Evolutionary conservation across 2,797 vertebrate genomes (phyloP), one percentile per base, ranked within the genome.

Genomic region (Aphelocoma californica): DNA sequence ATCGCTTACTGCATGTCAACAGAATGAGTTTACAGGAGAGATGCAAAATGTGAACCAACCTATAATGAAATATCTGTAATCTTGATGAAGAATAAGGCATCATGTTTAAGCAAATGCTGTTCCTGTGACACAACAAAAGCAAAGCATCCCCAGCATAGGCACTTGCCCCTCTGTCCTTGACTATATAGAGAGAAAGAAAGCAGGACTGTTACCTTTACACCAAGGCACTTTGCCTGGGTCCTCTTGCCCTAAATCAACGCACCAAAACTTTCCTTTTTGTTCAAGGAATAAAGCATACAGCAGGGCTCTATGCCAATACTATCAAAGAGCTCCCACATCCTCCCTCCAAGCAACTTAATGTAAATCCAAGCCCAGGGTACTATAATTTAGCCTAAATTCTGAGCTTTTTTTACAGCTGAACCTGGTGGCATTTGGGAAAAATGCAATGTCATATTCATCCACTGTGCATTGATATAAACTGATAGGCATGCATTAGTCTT

Each of bases 401-500:
- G 50, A 86, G 71, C 48, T 86, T 90, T 92, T 84, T 62, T 84
- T 64, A 23, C 50, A 44, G 28, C n/a, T 92, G 70, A 90, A 79
- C 80, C 60, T 85, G 78, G 60, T 92, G 92, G 51, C 77, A 82
- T 84, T 2, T 32, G 71, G 60, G 77, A 74, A 89, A 96, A 93
- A 93, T 90, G 32, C 80, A 61, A 40, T 93, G 88, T 95, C 92
- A 96, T 96, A 94, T 90, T 93, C 81, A 94, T 77, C 71, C 69
- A 14, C 24, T 72, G 18, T 56, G 50, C 73, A 19, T 73, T 95
- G 86, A 94, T 88, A 80, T 88, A 95, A 94, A 64, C 62, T 95
- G 95, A 96, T 94, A 96, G 83, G 81, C 92, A 83, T 97, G 92
- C 74, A 93, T 88, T 93, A 56, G 65, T 74, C 91, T 58, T 92